These are phyloP conservation scores for Paradoxurus hermaphroditus DNA, from an alignment of 2,113 vertebrate genomes.

Conservation along the genomic window DNA sequence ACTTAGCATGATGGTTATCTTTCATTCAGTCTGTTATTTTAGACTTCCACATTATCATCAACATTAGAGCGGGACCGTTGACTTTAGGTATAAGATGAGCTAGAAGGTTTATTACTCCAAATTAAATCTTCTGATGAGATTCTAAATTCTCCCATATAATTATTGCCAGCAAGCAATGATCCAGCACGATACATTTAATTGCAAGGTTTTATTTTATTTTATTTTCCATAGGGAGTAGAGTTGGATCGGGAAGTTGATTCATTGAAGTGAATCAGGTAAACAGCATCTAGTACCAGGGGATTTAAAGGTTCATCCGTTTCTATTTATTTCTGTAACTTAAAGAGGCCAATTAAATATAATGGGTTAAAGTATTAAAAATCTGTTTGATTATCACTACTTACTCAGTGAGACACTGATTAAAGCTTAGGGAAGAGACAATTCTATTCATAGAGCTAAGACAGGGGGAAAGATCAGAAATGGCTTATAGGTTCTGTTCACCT, in stretches of 20 bases:
- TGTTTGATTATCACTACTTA: slow-evolving; percentile 70
- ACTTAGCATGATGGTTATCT: slow-evolving; percentile 30
- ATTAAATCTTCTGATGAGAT: slow-evolving; percentile 76
- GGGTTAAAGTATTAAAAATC: slow-evolving; percentile 76
- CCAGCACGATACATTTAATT: slow-evolving; percentile 64
- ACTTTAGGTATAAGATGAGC: slow-evolving; percentile 72
- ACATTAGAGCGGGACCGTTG: slow-evolving; percentile 51
- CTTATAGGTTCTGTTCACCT: slow-evolving; percentile 30
- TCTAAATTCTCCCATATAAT: slow-evolving; percentile 73
- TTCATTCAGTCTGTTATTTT: slow-evolving; percentile 68
- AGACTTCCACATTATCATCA: slow-evolving; percentile 59
- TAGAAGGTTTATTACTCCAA: slow-evolving; percentile 75
- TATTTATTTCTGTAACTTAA: slow-evolving; percentile 76
- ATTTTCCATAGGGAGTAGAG: neutral
- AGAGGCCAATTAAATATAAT: slow-evolving; percentile 77
- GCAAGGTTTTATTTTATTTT: neutral
- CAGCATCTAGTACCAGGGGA: slow-evolving; percentile 49
- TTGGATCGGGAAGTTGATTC: slow-evolving; percentile 38
- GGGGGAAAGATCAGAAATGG: neutral
- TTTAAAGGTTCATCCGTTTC: slow-evolving; percentile 68
- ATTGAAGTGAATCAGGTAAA: slow-evolving; percentile 68
- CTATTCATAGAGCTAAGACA: slow-evolving; percentile 65
- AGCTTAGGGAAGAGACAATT: slow-evolving; percentile 61
- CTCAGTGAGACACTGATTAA: slow-evolving; percentile 70
- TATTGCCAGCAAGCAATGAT: slow-evolving; percentile 74